phyloP scores from a whole-genome alignment of 2,113 vertebrate genomes.

The Cottus gobio region DNA sequence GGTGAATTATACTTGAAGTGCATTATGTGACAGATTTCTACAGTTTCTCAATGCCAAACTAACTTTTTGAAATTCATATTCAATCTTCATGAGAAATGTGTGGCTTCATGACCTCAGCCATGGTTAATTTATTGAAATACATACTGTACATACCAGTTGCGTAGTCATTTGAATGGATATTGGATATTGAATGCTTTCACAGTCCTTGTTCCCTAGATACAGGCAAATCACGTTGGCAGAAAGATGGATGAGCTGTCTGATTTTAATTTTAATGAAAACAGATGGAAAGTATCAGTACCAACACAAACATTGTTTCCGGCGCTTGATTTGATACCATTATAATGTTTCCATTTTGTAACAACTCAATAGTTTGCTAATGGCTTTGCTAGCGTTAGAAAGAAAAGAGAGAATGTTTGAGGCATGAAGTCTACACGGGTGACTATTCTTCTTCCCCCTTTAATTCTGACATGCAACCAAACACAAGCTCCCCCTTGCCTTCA shows the following conservation, averaged over 20 bases:
- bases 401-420: not conserved
- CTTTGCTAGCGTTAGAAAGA: conserved; percentile 12
- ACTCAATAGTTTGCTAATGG: conserved; percentile 37
- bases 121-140: conserved; percentile 37
- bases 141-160: not conserved
- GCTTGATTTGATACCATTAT: conserved; percentile 42
- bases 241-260: conserved; percentile 67
- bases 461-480: conserved; percentile 36
- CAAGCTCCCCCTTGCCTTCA: not conserved
- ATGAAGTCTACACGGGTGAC: not conserved
- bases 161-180: conserved; percentile 57
- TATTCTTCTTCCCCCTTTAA: conserved; percentile 7
- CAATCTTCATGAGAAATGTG: not conserved
- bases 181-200: conserved; percentile 39
- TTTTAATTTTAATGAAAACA: conserved; percentile 76
- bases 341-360: conserved; percentile 48
- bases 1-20: not conserved
- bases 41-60: not conserved
- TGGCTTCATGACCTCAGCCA: conserved; percentile 22
- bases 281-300: conserved; percentile 52
- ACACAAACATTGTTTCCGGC: conserved; percentile 54
- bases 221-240: conserved; percentile 39
- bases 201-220: conserved; percentile 21
- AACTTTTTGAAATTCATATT: not conserved
- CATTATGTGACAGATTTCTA: not conserved